Evolutionary conservation across 2,888 invertebrate genomes (phyloP), one percentile per base, ranked within the genome.

Genomic region (Epinotia demarniana): DNA sequence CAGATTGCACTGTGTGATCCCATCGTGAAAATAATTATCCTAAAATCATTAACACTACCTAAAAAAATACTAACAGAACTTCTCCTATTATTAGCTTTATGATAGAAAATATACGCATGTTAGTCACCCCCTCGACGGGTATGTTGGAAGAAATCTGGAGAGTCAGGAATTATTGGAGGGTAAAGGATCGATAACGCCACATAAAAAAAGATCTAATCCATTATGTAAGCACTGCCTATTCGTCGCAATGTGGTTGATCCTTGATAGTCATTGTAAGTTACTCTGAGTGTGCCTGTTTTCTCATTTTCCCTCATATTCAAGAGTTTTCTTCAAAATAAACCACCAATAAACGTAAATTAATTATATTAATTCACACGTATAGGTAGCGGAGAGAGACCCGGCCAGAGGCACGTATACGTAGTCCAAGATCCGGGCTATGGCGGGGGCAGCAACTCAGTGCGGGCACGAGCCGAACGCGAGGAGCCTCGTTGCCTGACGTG

Each of bases 401-500:
- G 98, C 5, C 98, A 98, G 89, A 95, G 96, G 82, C 99, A 99
- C 92, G 95, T 99, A 77, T 99, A 97, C 91, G 97, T 98, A 73
- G 97, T 98, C 68, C 95, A 96, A 78, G 97, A 97, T 89, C 96
- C 97, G 60, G 94, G 95, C 77, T 95, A 95, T 77, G 96, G 97
- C 78, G 93, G 93, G 0, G 92, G 91, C 19, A 94, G 94, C 77
- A 94, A 94, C 83, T 93, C 93, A 0, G 94, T 94, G 64, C 85
- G 88, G 74, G 92, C 92, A 13, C 84, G 93, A 2, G 93, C 93
- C 2, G 94, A 93, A 69, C 95, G 97, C 82, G 95, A 94, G 82
- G 97, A 97, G 84, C 97, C 97, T 27, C 95, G 96, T 80, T 99
- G 98, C 91, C 95, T 98, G 82, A 98, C 99, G 1, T 99, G 99